Evolutionary conservation across 2,888 invertebrate genomes (phyloP).

Genomic region (Synergus itoensis): DNA sequence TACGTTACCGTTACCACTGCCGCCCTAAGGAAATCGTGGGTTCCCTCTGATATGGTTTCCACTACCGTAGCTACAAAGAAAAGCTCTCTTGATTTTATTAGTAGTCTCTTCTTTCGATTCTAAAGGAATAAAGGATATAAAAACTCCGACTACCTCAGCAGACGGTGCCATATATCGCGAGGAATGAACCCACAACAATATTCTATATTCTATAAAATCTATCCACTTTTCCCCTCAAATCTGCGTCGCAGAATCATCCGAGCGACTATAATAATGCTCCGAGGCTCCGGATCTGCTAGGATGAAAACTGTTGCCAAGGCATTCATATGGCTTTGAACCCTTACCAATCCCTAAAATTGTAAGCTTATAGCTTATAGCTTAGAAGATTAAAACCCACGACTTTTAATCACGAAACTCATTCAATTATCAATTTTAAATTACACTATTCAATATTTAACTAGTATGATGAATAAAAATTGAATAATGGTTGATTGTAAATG

Average conservation of each 20-base stretch:
- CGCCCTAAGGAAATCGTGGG: conserved; percentile 46
- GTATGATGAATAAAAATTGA: neutral
- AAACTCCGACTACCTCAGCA: conserved; percentile 8
- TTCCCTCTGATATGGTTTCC: conserved; percentile 46
- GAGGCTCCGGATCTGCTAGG: neutral
- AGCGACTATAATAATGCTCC: conserved; percentile 7
- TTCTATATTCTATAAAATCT: neutral
- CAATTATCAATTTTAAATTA: neutral
- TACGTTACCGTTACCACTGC: conserved; percentile 51
- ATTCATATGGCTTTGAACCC: neutral
- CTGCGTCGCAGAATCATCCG: conserved; percentile 26
- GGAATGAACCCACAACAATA: conserved; percentile 14
- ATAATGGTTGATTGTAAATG: no score
- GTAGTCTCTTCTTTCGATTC: neutral
- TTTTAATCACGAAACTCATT: neutral
- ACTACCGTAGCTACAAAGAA: conserved; percentile 33
- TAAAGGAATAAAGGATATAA: conserved; percentile 10
- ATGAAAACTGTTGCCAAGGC: conserved; percentile 31
- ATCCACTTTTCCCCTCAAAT: conserved; percentile 24
- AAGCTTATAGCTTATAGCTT: neutral
- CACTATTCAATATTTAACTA: neutral
- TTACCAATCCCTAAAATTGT: neutral
- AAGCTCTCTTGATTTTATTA: conserved; percentile 12
- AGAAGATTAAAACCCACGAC: neutral
- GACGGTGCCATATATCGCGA: neutral